These are phyloP conservation scores for Mechanitis messenoides DNA, from an alignment of 2,888 invertebrate genomes.

Conservation along the genomic window DNA sequence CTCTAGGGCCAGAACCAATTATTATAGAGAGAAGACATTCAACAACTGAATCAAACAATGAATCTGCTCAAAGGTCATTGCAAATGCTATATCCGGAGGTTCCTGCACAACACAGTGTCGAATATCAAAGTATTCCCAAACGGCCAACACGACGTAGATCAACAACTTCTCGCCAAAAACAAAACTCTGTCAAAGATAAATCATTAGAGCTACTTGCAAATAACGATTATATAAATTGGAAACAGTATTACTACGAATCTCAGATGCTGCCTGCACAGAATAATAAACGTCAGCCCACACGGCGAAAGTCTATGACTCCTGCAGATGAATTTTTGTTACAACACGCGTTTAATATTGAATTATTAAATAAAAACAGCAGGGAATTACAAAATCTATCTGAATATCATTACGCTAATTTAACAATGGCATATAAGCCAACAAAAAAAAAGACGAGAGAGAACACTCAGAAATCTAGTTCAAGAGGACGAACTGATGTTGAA, in stretches of 20 bases:
- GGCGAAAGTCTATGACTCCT: constrained; percentile 23
- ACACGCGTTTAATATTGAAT: constrained; percentile 21
- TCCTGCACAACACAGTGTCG: constrained; percentile 14
- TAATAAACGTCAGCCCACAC: constrained; percentile 20
- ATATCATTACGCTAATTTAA: constrained; percentile 15
- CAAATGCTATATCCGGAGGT: constrained; percentile 11
- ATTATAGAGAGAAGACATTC: constrained; percentile 19
- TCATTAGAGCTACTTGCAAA: constrained; percentile 11
- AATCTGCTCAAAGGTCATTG: constrained; percentile 14
- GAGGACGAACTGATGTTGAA: constrained; percentile 7
- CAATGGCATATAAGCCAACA: constrained; percentile 9
- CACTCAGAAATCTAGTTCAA: constrained; percentile 13
- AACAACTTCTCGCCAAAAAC: constrained; percentile 9
- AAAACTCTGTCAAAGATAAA: constrained; percentile 10
- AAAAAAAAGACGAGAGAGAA: constrained; percentile 14
- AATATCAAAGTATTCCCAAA: constrained; percentile 16
- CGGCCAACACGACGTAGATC: constrained; percentile 19
- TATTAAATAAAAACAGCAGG: constrained; percentile 14
- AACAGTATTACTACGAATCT: constrained; percentile 23
- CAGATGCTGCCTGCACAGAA: constrained; percentile 19
- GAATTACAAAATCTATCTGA: constrained; percentile 10
- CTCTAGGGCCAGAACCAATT: constrained; percentile 31
- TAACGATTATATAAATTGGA: constrained; percentile 22
- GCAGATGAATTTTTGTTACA: constrained; percentile 22
- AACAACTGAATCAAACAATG: constrained; percentile 15